Evolutionary conservation across 2,888 invertebrate species (phyloP).

Genomic region (Aelia acuminata): DNA sequence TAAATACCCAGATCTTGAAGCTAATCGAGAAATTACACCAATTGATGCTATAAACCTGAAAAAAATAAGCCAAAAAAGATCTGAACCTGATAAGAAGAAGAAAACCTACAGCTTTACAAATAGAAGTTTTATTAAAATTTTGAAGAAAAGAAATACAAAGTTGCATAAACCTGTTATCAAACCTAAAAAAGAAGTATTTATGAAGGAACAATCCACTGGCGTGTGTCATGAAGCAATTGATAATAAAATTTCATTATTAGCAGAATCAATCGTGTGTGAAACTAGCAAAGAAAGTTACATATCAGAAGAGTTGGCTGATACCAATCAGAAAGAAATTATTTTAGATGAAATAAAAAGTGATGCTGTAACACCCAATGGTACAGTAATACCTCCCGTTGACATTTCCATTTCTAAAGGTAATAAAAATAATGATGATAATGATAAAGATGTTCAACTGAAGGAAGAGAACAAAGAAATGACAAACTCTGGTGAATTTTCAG

Average conservation of each 20-base stretch:
- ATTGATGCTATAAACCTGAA: neutral
- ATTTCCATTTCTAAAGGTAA: neutral
- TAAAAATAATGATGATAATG: neutral
- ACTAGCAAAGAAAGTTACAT: neutral
- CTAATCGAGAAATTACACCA: too few species aligned
- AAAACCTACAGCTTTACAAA: neutral
- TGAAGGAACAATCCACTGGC: neutral
- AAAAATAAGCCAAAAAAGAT: neutral
- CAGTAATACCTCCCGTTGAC: neutral
- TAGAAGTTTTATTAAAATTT: neutral
- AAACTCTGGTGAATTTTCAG: neutral
- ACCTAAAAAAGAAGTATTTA: neutral
- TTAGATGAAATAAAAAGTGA: neutral
- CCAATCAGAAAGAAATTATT: neutral
- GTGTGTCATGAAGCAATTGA: neutral
- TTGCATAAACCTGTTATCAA: neutral
- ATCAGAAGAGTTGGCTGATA: neutral
- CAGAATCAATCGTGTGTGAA: neutral
- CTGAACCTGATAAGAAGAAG: neutral
- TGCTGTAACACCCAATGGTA: neutral
- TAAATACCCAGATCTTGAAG: neutral
- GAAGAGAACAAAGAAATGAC: neutral
- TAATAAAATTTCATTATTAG: neutral
- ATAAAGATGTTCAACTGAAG: neutral
- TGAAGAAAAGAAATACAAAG: neutral